Evolutionary conservation across 2,797 vertebrate genomes (phyloP).

Genomic region (Acropternis orthonyx): DNA sequence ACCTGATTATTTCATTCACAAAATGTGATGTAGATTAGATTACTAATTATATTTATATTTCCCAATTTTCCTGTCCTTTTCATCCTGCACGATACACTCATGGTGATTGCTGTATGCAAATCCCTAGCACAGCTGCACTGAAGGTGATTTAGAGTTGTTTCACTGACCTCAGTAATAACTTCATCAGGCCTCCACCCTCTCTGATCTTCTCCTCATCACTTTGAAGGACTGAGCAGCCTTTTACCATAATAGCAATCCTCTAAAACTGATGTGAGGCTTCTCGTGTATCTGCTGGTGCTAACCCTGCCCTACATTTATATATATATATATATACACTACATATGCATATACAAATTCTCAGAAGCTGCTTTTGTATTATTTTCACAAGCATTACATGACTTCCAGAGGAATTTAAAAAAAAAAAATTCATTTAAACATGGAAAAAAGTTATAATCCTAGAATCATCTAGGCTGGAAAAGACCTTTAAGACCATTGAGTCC

Average conservation of each 20-base stretch:
- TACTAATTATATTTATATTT: slow-evolving; percentile 40
- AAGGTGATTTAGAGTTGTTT: neutral
- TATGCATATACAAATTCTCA: neutral
- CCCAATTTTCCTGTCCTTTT: slow-evolving; percentile 6
- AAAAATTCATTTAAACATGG: neutral
- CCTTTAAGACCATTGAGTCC: neutral
- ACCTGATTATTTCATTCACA: slow-evolving; percentile 19
- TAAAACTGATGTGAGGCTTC: neutral
- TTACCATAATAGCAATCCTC: neutral
- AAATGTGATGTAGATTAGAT: slow-evolving; percentile 26
- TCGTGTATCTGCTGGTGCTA: neutral
- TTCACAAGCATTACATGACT: neutral
- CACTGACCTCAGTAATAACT: neutral
- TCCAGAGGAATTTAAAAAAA: neutral
- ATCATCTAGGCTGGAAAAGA: neutral
- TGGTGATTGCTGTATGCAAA: slow-evolving; percentile 25
- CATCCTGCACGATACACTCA: neutral
- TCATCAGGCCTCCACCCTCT: neutral
- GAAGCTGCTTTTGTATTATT: neutral
- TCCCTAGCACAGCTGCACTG: neutral
- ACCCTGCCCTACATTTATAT: neutral
- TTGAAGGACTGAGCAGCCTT: neutral
- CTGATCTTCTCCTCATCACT: neutral
- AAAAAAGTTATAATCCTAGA: neutral
- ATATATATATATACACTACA: neutral